Evolutionary conservation across 2,113 vertebrate species (phyloP).

Genomic region (Brachyhypopomus gauderio): DNA sequence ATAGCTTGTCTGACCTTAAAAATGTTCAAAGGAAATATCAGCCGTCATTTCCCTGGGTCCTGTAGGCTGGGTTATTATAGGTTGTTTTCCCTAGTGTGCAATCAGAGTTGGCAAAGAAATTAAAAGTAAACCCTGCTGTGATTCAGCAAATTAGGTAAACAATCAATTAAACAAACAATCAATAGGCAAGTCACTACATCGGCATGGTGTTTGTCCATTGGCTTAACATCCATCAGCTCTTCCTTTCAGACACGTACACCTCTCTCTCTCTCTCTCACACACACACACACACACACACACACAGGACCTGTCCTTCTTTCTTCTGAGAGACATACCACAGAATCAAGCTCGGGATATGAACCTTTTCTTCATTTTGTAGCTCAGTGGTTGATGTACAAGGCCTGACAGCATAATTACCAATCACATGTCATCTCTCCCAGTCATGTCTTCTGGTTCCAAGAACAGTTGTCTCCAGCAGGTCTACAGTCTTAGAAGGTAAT

Average conservation of each 20-base stretch:
- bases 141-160: slow-evolving; percentile 13
- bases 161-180: slow-evolving; percentile 24
- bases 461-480: not conserved
- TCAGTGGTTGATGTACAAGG: slow-evolving; percentile 15
- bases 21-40: slow-evolving; percentile 16
- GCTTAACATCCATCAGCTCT: slow-evolving; percentile 27
- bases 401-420: slow-evolving; percentile 42
- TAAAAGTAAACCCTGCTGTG: slow-evolving; percentile 1
- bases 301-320: not conserved
- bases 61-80: not conserved
- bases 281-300: not conserved
- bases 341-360: slow-evolving; percentile 16
- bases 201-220: slow-evolving; percentile 43
- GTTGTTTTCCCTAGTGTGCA: not conserved
- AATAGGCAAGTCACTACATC: slow-evolving; percentile 25
- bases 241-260: not conserved
- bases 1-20: slow-evolving; percentile 12
- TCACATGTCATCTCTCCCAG: slow-evolving; percentile 40
- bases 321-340: slow-evolving; percentile 3
- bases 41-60: not conserved
- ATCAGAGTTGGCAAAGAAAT: slow-evolving; percentile 28
- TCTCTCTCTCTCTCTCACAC: not conserved
- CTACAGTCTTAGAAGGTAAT: not conserved
- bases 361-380: slow-evolving; percentile 20
- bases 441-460: slow-evolving; percentile 4